Percentiles rank a stretch among this genome's conserved stretches.
phyloP scores from a whole-genome alignment of 1,140 invertebrate species.

The Melanaphis sacchari region DNA sequence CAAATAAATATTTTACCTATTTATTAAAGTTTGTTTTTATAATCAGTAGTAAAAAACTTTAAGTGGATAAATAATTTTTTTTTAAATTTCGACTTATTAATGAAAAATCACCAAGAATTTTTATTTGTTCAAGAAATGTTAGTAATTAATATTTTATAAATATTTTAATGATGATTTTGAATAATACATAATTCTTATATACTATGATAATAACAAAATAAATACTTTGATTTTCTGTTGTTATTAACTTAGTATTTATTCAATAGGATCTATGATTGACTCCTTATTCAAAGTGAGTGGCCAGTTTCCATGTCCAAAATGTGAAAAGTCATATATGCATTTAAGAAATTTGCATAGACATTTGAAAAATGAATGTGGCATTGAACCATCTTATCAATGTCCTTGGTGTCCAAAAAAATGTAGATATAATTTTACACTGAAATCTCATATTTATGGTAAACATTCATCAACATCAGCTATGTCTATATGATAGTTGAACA shows the following conservation, averaged over 20 bases:
- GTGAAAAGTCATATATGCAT: conserved; percentile 59
- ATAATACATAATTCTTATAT: not conserved
- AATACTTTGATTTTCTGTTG: not conserved
- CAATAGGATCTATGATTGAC: conserved; percentile 38
- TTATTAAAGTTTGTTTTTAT: too few relatives aligned
- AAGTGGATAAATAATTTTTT: not conserved
- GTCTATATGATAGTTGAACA: conserved; percentile 5
- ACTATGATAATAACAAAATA: not conserved
- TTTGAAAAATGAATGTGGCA: conserved; percentile 60
- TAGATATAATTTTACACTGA: conserved; percentile 61
- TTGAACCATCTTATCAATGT: conserved; percentile 59
- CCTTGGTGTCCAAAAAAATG: conserved; percentile 62
- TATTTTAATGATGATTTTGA: not conserved
- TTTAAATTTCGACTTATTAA: not conserved
- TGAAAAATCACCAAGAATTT: not conserved
- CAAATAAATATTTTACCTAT: not conserved
- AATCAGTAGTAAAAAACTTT: not conserved
- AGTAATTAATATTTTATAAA: not conserved
- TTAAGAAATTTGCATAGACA: conserved; percentile 59
- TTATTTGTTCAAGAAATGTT: not conserved
- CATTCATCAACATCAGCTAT: conserved; percentile 37
- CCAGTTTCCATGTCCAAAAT: conserved; percentile 48
- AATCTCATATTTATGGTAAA: conserved; percentile 60
- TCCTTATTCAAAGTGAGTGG: conserved; percentile 18
- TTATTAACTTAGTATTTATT: conserved; percentile 36